Evolutionary conservation across 2,888 invertebrate genomes (phyloP).

Genomic region (Horisme vitalbata): DNA sequence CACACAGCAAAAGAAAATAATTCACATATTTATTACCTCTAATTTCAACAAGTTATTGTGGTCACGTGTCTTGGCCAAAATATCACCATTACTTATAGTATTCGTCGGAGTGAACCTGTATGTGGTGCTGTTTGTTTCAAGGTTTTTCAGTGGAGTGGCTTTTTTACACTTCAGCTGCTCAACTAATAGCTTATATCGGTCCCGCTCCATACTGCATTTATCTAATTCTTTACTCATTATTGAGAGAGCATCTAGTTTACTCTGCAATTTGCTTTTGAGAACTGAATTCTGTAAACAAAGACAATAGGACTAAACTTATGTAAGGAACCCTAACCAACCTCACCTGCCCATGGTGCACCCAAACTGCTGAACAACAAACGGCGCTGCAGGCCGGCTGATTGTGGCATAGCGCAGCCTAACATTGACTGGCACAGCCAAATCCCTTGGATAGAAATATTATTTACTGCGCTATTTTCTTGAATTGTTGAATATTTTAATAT

Average conservation of each 20-base stretch:
- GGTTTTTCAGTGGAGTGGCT: constrained; percentile 39
- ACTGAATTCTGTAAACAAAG: constrained; percentile 82
- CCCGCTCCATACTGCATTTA: constrained; percentile 89
- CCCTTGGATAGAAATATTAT: too few relatives aligned
- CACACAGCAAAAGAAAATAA: too few relatives aligned
- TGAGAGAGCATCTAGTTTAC: constrained; percentile 91
- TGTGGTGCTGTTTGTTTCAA: constrained; percentile 47
- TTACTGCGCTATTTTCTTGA: too few relatives aligned
- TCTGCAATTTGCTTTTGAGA: constrained; percentile 88
- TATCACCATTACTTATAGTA: constrained; percentile 79
- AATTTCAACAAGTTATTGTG: constrained; percentile 82
- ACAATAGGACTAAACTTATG: too few relatives aligned
- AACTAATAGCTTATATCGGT: constrained; percentile 90
- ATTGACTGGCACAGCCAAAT: too few relatives aligned
- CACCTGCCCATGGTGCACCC: too few relatives aligned
- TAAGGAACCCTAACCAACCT: too few relatives aligned
- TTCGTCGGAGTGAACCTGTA: constrained; percentile 65
- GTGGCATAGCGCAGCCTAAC: too few relatives aligned
- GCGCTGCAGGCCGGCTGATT: too few relatives aligned
- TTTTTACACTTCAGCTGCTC: constrained; percentile 87
- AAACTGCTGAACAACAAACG: too few relatives aligned
- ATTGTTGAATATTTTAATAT: too few relatives aligned
- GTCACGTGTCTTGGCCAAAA: constrained; percentile 83
- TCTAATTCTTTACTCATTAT: constrained; percentile 90
- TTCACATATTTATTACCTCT: too few relatives aligned